Evolutionary conservation across 1,140 invertebrate genomes (phyloP).

Genomic region (Camponotus vicinus): DNA sequence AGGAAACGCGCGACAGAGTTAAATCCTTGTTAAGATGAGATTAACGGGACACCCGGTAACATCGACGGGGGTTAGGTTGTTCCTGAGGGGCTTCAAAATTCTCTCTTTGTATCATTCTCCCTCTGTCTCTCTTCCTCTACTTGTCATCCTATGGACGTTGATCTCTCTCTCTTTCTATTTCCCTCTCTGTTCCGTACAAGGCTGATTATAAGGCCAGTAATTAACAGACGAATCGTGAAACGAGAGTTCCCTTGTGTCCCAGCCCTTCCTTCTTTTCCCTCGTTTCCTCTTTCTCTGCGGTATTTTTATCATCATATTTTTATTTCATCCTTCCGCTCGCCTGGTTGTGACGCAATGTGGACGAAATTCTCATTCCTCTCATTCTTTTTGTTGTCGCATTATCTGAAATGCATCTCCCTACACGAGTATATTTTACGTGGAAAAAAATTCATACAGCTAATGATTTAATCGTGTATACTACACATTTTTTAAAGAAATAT

Average conservation of each 20-base stretch:
- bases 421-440: slow-evolving; percentile 29
- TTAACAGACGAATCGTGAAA: slow-evolving; percentile 61
- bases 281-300: not conserved
- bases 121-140: slow-evolving; percentile 28
- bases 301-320: slow-evolving; percentile 29
- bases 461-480: slow-evolving; percentile 4
- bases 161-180: slow-evolving; percentile 5
- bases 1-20: slow-evolving; percentile 70
- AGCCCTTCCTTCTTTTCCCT: not conserved
- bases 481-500: not conserved
- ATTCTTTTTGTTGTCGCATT: slow-evolving; percentile 11
- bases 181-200: slow-evolving; percentile 29
- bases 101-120: slow-evolving; percentile 14
- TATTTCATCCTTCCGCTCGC: slow-evolving; percentile 31
- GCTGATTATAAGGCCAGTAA: slow-evolving; percentile 67
- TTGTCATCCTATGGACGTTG: slow-evolving; percentile 13
- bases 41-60: slow-evolving; percentile 72
- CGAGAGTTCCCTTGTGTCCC: slow-evolving; percentile 43
- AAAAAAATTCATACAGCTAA: not conserved
- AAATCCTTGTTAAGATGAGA: slow-evolving; percentile 80
- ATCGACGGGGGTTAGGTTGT: slow-evolving; percentile 54
- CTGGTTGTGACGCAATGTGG: slow-evolving; percentile 34
- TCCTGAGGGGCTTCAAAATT: slow-evolving; percentile 1
- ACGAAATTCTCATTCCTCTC: slow-evolving; percentile 6
- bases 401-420: slow-evolving; percentile 10